phyloP scores from a whole-genome alignment of 2,888 invertebrate genomes.

The Cosmopolites sordidus region DNA sequence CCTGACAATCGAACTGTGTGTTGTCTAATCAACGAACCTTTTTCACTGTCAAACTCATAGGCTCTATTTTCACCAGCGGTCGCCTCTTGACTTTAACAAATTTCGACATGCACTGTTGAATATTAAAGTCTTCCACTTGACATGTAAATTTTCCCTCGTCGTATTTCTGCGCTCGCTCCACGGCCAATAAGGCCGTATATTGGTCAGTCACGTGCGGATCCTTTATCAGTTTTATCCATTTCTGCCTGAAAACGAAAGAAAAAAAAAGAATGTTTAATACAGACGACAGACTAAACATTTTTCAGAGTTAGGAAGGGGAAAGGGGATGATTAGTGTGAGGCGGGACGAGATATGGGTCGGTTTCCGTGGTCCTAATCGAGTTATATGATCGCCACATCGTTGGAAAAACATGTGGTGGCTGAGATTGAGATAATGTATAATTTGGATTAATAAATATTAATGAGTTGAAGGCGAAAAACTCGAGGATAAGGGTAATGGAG shows the following conservation, averaged over 20 bases:
- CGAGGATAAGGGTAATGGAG: too few species aligned
- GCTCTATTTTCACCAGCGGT: constrained; percentile 64
- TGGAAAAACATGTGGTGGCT: too few species aligned
- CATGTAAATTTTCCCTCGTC: constrained; percentile 80
- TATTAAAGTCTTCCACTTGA: constrained; percentile 66
- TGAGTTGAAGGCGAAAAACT: too few species aligned
- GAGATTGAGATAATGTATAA: too few species aligned
- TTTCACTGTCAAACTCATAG: constrained; percentile 65
- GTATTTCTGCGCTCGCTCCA: constrained; percentile 63
- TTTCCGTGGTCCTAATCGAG: too few species aligned
- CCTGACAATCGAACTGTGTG: too few species aligned
- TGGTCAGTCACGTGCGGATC: constrained; percentile 52
- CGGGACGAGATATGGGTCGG: too few species aligned
- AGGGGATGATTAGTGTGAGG: too few species aligned
- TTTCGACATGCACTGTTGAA: constrained; percentile 63
- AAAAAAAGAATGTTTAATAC: constrained; percentile 23
- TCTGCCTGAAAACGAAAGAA: constrained; percentile 51
- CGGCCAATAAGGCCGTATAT: constrained; percentile 66
- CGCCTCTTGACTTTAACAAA: constrained; percentile 59
- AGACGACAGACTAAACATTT: constrained; percentile 12
- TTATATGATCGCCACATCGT: too few species aligned
- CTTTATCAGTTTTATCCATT: constrained; percentile 59
- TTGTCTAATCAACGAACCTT: constrained; percentile 51
- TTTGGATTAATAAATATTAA: too few species aligned
- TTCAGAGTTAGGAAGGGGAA: constrained; percentile 4